These are phyloP conservation scores for Andricus grossulariae DNA, from an alignment of 1,140 invertebrate genomes.

Conservation along the genomic window DNA sequence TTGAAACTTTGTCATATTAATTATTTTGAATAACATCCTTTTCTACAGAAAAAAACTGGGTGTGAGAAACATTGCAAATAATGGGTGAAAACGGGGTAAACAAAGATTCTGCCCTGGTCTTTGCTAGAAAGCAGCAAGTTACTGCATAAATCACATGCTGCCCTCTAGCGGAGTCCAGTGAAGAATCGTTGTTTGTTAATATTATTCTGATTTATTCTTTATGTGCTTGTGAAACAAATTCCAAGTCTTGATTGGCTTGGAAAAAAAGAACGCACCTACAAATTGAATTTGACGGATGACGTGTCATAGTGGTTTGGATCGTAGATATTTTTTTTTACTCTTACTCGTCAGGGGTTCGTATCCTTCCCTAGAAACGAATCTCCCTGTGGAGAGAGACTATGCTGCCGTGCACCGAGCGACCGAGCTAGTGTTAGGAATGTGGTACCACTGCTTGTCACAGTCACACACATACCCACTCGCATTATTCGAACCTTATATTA, in stretches of 20 bases:
- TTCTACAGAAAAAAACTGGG: too few species aligned
- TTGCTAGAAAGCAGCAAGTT: too few species aligned
- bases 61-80: too few species aligned
- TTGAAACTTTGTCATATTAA: background rate
- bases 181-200: too few species aligned
- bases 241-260: background rate
- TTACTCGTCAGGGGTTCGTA: conserved; percentile 46
- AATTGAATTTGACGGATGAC: conserved; percentile 30
- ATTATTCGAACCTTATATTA: conserved; percentile 34
- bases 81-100: too few species aligned
- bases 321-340: conserved; percentile 13
- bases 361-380: conserved; percentile 42
- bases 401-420: conserved; percentile 52
- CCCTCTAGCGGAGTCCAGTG: too few species aligned
- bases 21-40: background rate
- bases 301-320: background rate
- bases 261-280: conserved; percentile 19
- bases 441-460: conserved; percentile 76
- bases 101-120: too few species aligned
- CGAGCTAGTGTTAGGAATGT: conserved; percentile 75
- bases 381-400: conserved; percentile 39
- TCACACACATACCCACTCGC: conserved; percentile 61
- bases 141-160: too few species aligned
- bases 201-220: too few species aligned
- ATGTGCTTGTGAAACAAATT: background rate